A percentile compares a stretch with the other conserved stretches of the same genome.
Evolutionary conservation across 2,888 invertebrate species (phyloP).

Genomic region (Lasioglossum zephyrum): DNA sequence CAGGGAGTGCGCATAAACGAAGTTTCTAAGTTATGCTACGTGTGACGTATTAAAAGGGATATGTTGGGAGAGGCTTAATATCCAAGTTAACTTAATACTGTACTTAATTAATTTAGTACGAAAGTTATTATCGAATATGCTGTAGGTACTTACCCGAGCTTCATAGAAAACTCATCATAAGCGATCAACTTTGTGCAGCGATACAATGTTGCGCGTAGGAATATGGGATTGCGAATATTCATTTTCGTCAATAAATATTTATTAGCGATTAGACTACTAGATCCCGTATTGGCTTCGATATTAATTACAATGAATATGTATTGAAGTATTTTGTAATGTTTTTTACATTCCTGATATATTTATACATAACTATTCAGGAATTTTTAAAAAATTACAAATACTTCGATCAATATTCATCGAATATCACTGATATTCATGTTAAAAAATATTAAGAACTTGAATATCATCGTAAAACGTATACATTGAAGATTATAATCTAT

Average conservation of each 20-base stretch:
- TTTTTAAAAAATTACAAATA: no score
- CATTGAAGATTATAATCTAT: no score
- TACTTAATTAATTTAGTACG: slow-evolving; percentile 37
- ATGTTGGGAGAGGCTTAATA: slow-evolving; percentile 34
- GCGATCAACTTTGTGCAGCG: not conserved
- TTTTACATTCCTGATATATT: not conserved
- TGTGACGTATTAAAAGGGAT: slow-evolving; percentile 48
- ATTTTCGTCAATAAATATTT: not conserved
- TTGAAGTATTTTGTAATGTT: not conserved
- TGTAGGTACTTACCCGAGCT: not conserved
- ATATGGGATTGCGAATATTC: not conserved
- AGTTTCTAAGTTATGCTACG: slow-evolving; percentile 40
- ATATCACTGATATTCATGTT: no score
- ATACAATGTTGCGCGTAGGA: not conserved
- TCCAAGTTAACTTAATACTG: slow-evolving; percentile 23
- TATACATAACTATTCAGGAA: no score
- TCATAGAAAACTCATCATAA: not conserved
- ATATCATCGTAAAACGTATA: no score
- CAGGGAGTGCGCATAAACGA: slow-evolving; percentile 16
- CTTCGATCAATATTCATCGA: no score
- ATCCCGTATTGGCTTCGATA: not conserved
- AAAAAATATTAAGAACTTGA: no score
- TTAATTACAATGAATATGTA: not conserved
- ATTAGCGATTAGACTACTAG: not conserved
- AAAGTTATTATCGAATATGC: slow-evolving; percentile 19